Evolutionary conservation across 1,140 invertebrate species (phyloP).

Genomic region (Drosophila yakuba): DNA sequence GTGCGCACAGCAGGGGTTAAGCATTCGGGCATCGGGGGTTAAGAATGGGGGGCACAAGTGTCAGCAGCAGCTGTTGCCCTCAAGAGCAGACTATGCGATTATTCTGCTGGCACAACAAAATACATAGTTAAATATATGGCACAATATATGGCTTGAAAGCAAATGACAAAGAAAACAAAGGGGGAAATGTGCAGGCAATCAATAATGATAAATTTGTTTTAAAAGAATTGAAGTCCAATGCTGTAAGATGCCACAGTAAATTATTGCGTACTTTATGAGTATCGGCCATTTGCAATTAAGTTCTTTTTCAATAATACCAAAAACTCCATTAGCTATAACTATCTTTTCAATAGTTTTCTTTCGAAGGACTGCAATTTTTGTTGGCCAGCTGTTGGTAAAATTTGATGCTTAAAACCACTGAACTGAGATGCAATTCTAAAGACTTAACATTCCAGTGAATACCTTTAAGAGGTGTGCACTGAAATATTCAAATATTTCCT

Average conservation of each 20-base stretch:
- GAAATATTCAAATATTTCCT: constrained; percentile 34
- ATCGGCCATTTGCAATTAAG: too few relatives aligned
- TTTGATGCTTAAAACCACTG: neutral
- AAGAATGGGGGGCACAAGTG: constrained; percentile 1
- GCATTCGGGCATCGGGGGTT: constrained; percentile 4
- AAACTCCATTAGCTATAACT: too few relatives aligned
- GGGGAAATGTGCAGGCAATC: constrained; percentile 1
- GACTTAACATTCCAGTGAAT: constrained; percentile 23
- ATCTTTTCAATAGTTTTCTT: too few relatives aligned
- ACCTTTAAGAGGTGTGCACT: constrained; percentile 18
- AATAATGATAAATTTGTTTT: neutral
- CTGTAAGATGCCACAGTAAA: neutral
- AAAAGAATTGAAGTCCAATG: neutral
- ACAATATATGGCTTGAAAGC: constrained; percentile 2
- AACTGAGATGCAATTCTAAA: constrained; percentile 16
- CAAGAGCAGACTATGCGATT: constrained; percentile 31
- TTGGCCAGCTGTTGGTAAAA: neutral
- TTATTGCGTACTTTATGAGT: neutral
- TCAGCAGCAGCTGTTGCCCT: constrained; percentile 35
- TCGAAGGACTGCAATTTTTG: constrained; percentile 4
- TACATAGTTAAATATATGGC: constrained; percentile 23
- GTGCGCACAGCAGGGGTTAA: constrained; percentile 22
- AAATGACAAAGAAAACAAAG: constrained; percentile 3
- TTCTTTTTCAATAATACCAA: too few relatives aligned
- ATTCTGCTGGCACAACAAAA: constrained; percentile 36